Percentiles rank a stretch among this genome's conserved stretches.
These are phyloP conservation scores for Potorous gilbertii DNA, from an alignment of 2,797 vertebrate genomes.

Conservation along the genomic window DNA sequence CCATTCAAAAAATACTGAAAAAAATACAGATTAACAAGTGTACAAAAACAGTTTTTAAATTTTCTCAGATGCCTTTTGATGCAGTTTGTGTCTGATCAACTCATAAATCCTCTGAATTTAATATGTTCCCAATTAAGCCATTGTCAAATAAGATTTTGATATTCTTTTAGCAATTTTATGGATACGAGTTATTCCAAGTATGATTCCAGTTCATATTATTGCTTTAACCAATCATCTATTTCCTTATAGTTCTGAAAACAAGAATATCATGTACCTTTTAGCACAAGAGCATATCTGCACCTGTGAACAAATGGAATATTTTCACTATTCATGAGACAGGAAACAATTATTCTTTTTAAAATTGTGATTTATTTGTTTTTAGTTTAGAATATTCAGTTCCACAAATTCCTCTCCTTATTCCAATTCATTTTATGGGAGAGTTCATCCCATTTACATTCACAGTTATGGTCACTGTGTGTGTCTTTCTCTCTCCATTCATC, in stretches of 20 bases:
- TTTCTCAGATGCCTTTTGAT: neutral
- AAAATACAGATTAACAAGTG: neutral
- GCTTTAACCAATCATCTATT: slow-evolving; percentile 62
- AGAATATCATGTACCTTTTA: slow-evolving; percentile 34
- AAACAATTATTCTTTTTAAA: slow-evolving; percentile 36
- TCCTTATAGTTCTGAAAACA: slow-evolving; percentile 12
- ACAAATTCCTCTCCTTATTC: no score
- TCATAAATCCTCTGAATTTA: slow-evolving; percentile 19
- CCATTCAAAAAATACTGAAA: neutral
- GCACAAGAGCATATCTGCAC: slow-evolving; percentile 49
- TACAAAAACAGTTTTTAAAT: neutral
- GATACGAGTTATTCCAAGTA: slow-evolving; percentile 54
- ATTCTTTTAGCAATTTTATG: slow-evolving; percentile 45
- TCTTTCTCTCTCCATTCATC: no score
- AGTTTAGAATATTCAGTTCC: no score
- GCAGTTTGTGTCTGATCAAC: slow-evolving; percentile 15
- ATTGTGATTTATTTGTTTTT: no score
- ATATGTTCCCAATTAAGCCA: neutral
- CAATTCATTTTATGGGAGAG: no score
- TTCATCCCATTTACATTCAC: no score
- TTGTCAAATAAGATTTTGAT: slow-evolving; percentile 1
- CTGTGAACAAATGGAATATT: slow-evolving; percentile 47
- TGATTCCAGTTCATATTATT: slow-evolving; percentile 41
- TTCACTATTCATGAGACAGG: slow-evolving; percentile 45
- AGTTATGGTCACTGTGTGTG: no score